Conservation (phyloP, 1,140 invertebrate species). For the Magallana angulata region DNA sequence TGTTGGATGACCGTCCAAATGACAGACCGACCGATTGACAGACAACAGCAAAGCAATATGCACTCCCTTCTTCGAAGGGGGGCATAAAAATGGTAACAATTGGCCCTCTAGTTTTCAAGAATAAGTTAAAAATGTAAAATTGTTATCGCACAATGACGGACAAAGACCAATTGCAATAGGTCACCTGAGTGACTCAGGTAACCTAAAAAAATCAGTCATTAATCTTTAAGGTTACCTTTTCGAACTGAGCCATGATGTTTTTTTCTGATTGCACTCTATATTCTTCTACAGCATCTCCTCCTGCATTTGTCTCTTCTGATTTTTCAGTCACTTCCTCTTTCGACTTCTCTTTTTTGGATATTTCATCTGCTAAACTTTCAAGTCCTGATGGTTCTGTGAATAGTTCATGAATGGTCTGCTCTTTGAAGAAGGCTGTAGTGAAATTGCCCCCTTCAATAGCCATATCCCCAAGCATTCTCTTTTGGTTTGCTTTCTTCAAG, state of each 20-base stretch:
- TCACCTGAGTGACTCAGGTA: background rate
- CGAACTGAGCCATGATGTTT: conserved; percentile 72
- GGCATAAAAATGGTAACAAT: no score
- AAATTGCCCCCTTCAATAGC: conserved; percentile 99
- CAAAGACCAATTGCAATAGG: background rate
- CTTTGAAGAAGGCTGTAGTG: conserved; percentile 98
- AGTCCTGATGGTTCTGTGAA: conserved; percentile 86
- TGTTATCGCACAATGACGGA: no score
- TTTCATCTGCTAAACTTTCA: conserved; percentile 84
- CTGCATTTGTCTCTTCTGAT: conserved; percentile 48
- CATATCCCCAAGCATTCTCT: conserved; percentile 95
- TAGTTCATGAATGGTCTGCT: conserved; percentile 95
- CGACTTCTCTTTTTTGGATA: conserved; percentile 81
- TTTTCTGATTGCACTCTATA: conserved; percentile 56
- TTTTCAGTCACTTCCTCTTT: conserved; percentile 55
- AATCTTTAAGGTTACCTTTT: conserved; percentile 72
- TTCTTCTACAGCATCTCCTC: conserved; percentile 56
- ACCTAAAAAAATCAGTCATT: background rate
- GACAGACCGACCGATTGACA: no score
- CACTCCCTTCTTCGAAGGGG: no score
- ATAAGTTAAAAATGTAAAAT: no score
- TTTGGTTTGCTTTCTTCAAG: conserved; percentile 98
- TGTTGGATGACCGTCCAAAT: no score
- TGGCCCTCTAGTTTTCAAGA: no score
- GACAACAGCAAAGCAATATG: no score